Conservation (phyloP, 2,888 invertebrate species). For the Conops quadrifasciatus region DNA sequence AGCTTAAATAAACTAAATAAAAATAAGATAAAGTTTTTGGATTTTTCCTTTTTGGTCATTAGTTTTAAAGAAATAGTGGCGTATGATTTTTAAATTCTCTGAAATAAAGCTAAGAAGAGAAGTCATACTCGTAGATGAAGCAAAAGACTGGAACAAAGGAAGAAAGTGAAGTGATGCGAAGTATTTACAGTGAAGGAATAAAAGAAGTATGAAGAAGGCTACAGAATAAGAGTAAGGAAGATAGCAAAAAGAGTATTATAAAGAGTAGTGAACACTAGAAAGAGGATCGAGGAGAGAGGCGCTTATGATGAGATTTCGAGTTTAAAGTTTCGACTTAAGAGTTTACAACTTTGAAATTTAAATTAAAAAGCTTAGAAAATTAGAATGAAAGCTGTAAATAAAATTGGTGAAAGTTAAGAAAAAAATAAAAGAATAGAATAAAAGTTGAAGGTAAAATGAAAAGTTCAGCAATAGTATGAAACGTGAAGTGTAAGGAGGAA, state of each 20-base stretch:
- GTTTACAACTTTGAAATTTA: too few species aligned
- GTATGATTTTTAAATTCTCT: background rate
- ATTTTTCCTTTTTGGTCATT: slow-evolving; percentile 52
- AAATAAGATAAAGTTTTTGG: slow-evolving; percentile 51
- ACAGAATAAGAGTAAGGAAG: slow-evolving; percentile 31
- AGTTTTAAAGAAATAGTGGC: slow-evolving; percentile 1
- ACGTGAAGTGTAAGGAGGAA: slow-evolving; percentile 14
- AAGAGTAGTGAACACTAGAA: slow-evolving; percentile 7
- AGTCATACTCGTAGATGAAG: slow-evolving; percentile 33
- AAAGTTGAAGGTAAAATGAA: slow-evolving; percentile 27
- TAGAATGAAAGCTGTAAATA: slow-evolving; percentile 33
- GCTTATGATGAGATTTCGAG: too few species aligned
- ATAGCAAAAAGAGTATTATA: slow-evolving; percentile 24
- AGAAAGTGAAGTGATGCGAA: slow-evolving; percentile 35
- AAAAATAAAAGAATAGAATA: slow-evolving; percentile 21
- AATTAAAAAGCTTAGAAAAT: slow-evolving; percentile 18
- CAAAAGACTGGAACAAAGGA: background rate
- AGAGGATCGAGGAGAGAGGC: background rate
- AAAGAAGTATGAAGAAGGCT: slow-evolving; percentile 35
- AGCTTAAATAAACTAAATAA: slow-evolving; percentile 62
- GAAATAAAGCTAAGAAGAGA: too few species aligned
- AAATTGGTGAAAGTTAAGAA: slow-evolving; percentile 22
- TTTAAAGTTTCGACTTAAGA: too few species aligned
- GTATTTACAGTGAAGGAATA: slow-evolving; percentile 18
- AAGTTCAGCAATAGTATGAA: slow-evolving; percentile 14